Evolutionary conservation across 2,888 invertebrate species (phyloP).

Genomic region (Seira sanloemensis): DNA sequence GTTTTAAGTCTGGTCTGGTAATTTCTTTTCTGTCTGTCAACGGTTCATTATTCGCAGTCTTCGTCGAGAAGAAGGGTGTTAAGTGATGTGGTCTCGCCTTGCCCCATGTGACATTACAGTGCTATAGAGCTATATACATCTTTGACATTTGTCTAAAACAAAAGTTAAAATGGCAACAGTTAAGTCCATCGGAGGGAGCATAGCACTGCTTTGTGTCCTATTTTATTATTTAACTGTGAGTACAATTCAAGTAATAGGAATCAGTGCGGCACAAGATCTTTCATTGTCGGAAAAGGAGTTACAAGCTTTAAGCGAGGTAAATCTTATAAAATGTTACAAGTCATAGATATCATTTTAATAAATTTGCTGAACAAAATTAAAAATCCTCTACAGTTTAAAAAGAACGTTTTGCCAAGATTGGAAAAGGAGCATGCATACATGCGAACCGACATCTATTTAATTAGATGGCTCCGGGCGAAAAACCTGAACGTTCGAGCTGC

Average conservation of each 20-base stretch:
- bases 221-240: conserved; percentile 31
- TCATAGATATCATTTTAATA: no score
- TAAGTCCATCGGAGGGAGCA: conserved; percentile 23
- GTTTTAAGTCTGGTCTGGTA: no score
- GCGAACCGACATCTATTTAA: conserved; percentile 38
- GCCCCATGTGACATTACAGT: no score
- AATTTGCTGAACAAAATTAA: no score
- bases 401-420: conserved; percentile 16
- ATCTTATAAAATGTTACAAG: no score
- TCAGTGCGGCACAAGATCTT: conserved; percentile 39
- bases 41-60: no score
- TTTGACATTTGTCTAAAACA: background rate
- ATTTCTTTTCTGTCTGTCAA: no score
- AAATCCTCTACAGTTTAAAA: conserved; percentile 45
- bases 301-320: conserved; percentile 35
- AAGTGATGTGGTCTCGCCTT: no score
- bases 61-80: no score
- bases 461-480: conserved; percentile 43
- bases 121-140: no score
- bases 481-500: conserved; percentile 33
- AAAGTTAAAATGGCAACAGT: background rate
- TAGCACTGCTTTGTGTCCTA: background rate
- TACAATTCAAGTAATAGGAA: conserved; percentile 10
- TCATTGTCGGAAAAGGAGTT: conserved; percentile 31
- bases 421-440: conserved; percentile 45